Percentiles rank a stretch among this genome's conserved stretches.
Conservation (phyloP, 1,140 invertebrate species). For the Nixonia krombeini region DNA sequence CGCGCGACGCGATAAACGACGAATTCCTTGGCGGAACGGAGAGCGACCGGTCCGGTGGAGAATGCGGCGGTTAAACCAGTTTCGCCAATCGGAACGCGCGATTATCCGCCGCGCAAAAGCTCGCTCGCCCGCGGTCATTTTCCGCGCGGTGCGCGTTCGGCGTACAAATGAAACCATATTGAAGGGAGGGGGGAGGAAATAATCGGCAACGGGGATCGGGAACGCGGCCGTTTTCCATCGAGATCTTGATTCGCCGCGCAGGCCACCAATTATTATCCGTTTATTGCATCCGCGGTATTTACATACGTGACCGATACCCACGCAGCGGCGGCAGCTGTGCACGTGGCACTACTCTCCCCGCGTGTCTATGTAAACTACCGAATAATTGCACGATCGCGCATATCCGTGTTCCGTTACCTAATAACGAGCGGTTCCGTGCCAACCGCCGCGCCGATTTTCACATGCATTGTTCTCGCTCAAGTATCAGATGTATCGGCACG, state of each 20-base stretch:
- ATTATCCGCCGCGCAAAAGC: neutral
- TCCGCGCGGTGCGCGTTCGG: too few species aligned
- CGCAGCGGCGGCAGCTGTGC: too few species aligned
- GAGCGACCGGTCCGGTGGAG: too few species aligned
- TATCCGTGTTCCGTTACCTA: conserved; percentile 8
- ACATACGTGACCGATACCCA: conserved; percentile 37
- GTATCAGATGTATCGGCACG: too few species aligned
- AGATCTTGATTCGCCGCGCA: conserved; percentile 33
- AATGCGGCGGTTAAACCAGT: too few species aligned
- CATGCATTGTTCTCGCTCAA: too few species aligned
- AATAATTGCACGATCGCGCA: conserved; percentile 27
- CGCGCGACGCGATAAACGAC: too few species aligned
- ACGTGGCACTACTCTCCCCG: conserved; percentile 29
- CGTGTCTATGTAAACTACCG: conserved; percentile 22
- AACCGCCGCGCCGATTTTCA: too few species aligned
- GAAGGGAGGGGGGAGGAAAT: conserved; percentile 11
- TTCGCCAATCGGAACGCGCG: neutral
- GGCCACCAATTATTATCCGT: conserved; percentile 31
- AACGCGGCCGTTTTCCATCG: conserved; percentile 27
- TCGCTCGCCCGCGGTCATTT: too few species aligned
- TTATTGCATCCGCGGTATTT: conserved; percentile 30
- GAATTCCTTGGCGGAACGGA: too few species aligned
- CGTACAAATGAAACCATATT: neutral
- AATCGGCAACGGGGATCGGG: conserved; percentile 24
- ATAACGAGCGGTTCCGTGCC: neutral